Evolutionary conservation across 2,113 vertebrate species (phyloP), one percentile per base, ranked within the genome.

Genomic region (Dinomys branickii): DNA sequence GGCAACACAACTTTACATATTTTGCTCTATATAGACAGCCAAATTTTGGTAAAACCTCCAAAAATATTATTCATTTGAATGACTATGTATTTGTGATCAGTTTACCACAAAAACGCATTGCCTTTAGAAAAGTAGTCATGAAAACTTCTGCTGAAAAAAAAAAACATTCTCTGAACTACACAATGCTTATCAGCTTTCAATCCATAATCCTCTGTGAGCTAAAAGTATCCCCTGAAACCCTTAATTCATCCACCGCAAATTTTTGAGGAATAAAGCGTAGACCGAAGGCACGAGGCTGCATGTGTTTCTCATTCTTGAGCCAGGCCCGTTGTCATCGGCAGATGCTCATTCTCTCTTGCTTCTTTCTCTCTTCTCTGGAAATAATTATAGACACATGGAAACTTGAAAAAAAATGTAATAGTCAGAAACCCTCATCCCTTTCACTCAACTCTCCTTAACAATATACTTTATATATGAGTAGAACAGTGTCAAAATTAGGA

Each of bases 91-190:
- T 67, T 50, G 12, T 3, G 56, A n/a, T 77, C 54, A 41, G 38
- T 92, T 96, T 73, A 44, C 86, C 82, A 94, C 75, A 73, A 41
- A 73, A 52, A 58, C 38, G 4, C 81, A 24, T 92, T 71, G 33
- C 5, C 8, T 94, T 94, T 41, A 87, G 26, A 83, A 94, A 94
- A 95, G 14, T 73, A 30, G 63, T 78, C 19, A 16, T 71, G 73
- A 85, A 95, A 88, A 88, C 24, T 61, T 83, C 14, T 69, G 47
- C 63, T 85, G 22, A 50, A 50, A 94, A 85, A 73, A 84, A 78
- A 85, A 73, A 84, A 78, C 77, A 10, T 90, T 71, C 82, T 94
- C 3, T 63, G 80, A 95, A 78, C 5, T 65, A 85, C 41, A 84
- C 85, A 59, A 91, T 52, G n/a, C 85, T 85, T 26, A 67, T 19